Base-by-base conservation (phyloP, 64 coral and sea anemone species). In the Acropora tenuis region DNA sequence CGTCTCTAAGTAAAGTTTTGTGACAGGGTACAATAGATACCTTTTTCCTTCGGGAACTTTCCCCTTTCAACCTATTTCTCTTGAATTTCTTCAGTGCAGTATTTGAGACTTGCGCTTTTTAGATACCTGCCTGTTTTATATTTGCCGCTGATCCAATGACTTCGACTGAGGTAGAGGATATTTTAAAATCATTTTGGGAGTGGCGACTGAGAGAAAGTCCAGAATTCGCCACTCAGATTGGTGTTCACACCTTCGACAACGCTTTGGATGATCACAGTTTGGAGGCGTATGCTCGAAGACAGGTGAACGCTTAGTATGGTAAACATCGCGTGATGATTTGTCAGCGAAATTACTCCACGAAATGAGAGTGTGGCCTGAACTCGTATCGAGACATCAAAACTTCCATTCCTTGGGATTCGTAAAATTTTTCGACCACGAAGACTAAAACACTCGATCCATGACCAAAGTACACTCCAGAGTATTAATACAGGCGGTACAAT, bases 221-320 rank as follows among this genome's bases (percentile, higher is more conserved):
- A 72, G 95, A 98, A 80, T 98, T 98, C 47, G 95, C 92, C 0
- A 94, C 95, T 16, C 83, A 75, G 89, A 98, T 94, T 86, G 95
- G 95, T 17, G 74, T 83, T 11, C 86, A 94, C 75, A 78, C 52
- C 30, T 76, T 88, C 78, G 95, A 98, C 47, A 86, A 83, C 13
- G 89, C 30, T 5, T 43, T 98, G 58, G 89, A 94, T 79, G 88
- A 74, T 80, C 67, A 94, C 53, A 87, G 88, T 30, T 79, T 98
- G 10, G 84, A 82, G 13, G 66, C 92, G 43, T 97, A 94, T 49
- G 53, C 45, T 41, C 52, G 81, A 41, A 78, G 95, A 18, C 77
- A 97, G 92, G 95, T 97, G 84, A 5, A 77, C 40, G 11, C 11
- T 60, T 41, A 8, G 47, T 74, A 41, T 40, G 40, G 15, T 57